Conservation (phyloP, 2,888 invertebrate species). For the Cabera pusaria region DNA sequence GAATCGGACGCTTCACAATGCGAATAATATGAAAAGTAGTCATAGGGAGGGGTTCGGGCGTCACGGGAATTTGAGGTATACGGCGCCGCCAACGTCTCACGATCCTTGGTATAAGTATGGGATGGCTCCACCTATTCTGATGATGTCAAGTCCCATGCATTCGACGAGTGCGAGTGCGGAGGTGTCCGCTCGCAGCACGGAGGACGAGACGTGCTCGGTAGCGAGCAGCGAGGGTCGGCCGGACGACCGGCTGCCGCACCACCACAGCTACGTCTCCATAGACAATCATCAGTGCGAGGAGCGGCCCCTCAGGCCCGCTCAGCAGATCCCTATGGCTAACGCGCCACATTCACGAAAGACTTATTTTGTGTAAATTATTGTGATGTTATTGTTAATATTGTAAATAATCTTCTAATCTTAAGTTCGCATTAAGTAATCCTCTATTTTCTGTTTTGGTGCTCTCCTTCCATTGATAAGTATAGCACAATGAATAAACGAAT, state of each 20-base stretch:
- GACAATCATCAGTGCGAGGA: constrained; percentile 80
- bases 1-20: constrained; percentile 81
- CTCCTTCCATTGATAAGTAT: constrained; percentile 13
- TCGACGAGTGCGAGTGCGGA: constrained; percentile 83
- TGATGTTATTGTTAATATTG: constrained; percentile 41
- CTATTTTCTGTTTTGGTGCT: constrained; percentile 27
- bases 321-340: constrained; percentile 76
- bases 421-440: constrained; percentile 20
- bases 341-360: constrained; percentile 77
- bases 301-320: constrained; percentile 72
- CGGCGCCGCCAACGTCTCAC: constrained; percentile 78
- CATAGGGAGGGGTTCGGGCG: constrained; percentile 75
- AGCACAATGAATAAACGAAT: background rate
- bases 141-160: constrained; percentile 86
- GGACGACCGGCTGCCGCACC: constrained; percentile 78
- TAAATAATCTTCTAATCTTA: constrained; percentile 37
- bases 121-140: constrained; percentile 75
- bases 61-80: constrained; percentile 78
- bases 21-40: constrained; percentile 74
- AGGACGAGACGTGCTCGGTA: constrained; percentile 85
- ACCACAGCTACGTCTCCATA: constrained; percentile 83
- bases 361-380: constrained; percentile 70
- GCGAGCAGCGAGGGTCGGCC: constrained; percentile 82
- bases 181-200: constrained; percentile 84
- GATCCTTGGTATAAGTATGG: constrained; percentile 81